These are phyloP conservation scores for Lasaia peninsularis DNA, from an alignment of 1,140 invertebrate species.

Conservation along the genomic window DNA sequence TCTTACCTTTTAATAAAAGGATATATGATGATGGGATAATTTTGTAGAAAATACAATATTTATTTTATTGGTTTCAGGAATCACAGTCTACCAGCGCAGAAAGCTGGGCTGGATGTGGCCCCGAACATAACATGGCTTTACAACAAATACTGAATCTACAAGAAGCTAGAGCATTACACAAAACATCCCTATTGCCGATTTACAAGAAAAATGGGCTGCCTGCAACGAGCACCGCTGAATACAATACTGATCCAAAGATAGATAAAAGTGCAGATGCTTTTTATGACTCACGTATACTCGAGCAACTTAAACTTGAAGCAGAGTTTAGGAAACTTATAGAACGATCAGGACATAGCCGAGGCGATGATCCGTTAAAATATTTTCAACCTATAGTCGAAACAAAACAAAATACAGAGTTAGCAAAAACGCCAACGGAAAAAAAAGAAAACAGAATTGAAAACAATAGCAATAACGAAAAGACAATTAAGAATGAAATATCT, in stretches of 20 bases:
- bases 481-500: not conserved
- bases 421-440: constrained; percentile 49
- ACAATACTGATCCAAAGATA: constrained; percentile 46
- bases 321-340: constrained; percentile 72
- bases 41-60: constrained; percentile 11
- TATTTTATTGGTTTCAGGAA: constrained; percentile 64
- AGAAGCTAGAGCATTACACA: constrained; percentile 68
- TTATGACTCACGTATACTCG: constrained; percentile 47
- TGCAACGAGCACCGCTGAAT: constrained; percentile 40
- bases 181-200: constrained; percentile 65
- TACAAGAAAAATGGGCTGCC: constrained; percentile 69
- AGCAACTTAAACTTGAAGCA: constrained; percentile 65
- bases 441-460: constrained; percentile 28
- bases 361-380: constrained; percentile 68
- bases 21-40: too few relatives aligned
- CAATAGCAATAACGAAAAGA: constrained; percentile 50
- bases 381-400: constrained; percentile 69
- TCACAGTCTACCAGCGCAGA: constrained; percentile 62
- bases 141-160: constrained; percentile 69
- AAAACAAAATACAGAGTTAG: constrained; percentile 55
- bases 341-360: constrained; percentile 50
- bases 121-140: constrained; percentile 66
- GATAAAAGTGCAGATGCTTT: constrained; percentile 38
- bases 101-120: constrained; percentile 61
- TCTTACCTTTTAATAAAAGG: too few relatives aligned